A percentile compares a stretch with the other conserved stretches of the same genome.
phyloP scores from a whole-genome alignment of 2,797 vertebrate species.

The Hydrolagus colliei region DNA sequence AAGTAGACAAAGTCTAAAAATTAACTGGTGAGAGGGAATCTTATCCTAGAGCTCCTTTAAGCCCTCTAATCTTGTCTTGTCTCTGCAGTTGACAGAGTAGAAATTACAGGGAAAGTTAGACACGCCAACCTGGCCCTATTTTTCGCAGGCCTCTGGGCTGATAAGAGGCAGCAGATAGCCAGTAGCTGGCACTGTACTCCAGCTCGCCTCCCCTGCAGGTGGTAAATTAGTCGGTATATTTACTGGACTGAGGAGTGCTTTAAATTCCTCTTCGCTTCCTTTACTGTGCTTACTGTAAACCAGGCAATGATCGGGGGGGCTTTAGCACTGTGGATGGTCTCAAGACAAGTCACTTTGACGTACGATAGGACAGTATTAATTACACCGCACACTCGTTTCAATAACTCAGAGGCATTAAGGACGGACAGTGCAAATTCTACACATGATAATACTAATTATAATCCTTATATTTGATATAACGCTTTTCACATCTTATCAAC shows the following conservation, averaged over 20 bases:
- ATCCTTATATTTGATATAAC: too few species aligned
- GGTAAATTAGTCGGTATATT: slow-evolving; percentile 28
- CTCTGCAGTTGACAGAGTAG: slow-evolving; percentile 37
- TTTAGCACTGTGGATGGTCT: background rate
- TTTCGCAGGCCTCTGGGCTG: slow-evolving; percentile 34
- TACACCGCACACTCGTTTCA: too few species aligned
- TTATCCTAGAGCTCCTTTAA: slow-evolving; percentile 45
- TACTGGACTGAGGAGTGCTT: slow-evolving; percentile 14
- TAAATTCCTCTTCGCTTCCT: slow-evolving; percentile 18
- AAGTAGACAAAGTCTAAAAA: slow-evolving; percentile 35
- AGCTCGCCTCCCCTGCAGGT: slow-evolving; percentile 37
- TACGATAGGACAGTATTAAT: background rate
- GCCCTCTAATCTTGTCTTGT: slow-evolving; percentile 33
- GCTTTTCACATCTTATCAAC: too few species aligned
- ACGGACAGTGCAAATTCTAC: background rate
- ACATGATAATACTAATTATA: too few species aligned
- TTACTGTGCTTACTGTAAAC: background rate
- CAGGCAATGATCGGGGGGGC: background rate
- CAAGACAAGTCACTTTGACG: slow-evolving; percentile 23
- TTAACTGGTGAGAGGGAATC: slow-evolving; percentile 37
- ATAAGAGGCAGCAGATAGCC: slow-evolving; percentile 41
- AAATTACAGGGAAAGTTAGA: slow-evolving; percentile 36
- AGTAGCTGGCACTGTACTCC: slow-evolving; percentile 33
- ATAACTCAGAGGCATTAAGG: background rate
- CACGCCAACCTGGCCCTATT: slow-evolving; percentile 22